Percentiles rank a stretch among this genome's conserved stretches.
These are phyloP conservation scores for Geodia barretti DNA, from an alignment of 37 sponge, comb jelly and placozoan genomes.

Conservation along the genomic window DNA sequence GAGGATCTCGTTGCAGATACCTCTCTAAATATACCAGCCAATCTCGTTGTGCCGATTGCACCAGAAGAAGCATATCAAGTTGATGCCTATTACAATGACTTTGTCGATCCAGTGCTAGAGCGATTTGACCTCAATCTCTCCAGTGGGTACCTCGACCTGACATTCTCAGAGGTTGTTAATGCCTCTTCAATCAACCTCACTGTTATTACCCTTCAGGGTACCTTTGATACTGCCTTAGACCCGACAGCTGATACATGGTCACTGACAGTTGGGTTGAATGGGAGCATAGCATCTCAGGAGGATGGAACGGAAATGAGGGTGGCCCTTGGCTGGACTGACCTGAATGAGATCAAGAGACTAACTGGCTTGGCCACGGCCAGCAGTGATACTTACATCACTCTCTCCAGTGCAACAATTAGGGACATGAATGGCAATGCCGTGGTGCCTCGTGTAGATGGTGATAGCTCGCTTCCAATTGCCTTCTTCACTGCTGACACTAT, in stretches of 20 bases:
- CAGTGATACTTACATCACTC: constrained; percentile 46
- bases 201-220: constrained; percentile 53
- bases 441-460: constrained; percentile 40
- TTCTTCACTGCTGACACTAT: constrained; percentile 60
- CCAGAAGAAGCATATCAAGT: constrained; percentile 36
- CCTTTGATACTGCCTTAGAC: neutral
- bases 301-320: constrained; percentile 58
- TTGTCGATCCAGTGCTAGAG: constrained; percentile 55
- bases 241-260: constrained; percentile 1
- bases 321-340: constrained; percentile 66
- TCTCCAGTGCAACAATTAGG: constrained; percentile 40
- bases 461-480: constrained; percentile 28
- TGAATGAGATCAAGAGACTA: constrained; percentile 89
- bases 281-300: constrained; percentile 2
- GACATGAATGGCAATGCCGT: constrained; percentile 79
- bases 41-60: constrained; percentile 41
- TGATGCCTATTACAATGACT: constrained; percentile 60
- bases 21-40: constrained; percentile 33
- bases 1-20: constrained; percentile 62
- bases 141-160: constrained; percentile 53
- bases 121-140: constrained; percentile 84
- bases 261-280: constrained; percentile 38
- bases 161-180: constrained; percentile 88
- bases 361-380: constrained; percentile 44
- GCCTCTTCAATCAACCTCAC: constrained; percentile 66